phyloP scores from a whole-genome alignment of 2,888 invertebrate species.

The Amphipoea oculea region DNA sequence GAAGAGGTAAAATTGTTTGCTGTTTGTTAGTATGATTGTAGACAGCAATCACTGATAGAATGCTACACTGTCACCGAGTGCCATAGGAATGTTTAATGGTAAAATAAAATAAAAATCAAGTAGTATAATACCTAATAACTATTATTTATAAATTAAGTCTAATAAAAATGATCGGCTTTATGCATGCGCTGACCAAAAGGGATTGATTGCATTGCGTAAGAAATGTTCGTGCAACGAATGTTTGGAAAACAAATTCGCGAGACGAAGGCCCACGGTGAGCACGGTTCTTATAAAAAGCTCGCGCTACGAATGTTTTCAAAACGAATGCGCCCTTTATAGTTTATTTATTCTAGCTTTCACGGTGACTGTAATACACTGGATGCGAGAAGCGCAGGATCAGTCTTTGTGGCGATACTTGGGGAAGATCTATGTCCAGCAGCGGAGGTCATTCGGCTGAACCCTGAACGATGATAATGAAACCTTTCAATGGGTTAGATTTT shows the following conservation, averaged over 20 bases:
- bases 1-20: not conserved
- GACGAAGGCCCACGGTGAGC: not conserved
- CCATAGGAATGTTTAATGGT: not conserved
- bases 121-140: not conserved
- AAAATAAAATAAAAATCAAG: not conserved
- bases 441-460: not conserved
- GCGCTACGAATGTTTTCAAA: not conserved
- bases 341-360: not conserved
- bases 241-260: not conserved
- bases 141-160: not conserved
- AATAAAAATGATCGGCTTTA: not conserved
- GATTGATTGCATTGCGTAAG: not conserved
- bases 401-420: not conserved
- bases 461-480: too few species aligned
- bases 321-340: not conserved
- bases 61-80: not conserved
- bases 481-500: too few species aligned
- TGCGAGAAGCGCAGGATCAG: not conserved
- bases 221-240: not conserved
- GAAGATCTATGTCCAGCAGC: not conserved
- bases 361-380: not conserved
- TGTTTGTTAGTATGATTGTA: not conserved
- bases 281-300: not conserved
- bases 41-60: not conserved
- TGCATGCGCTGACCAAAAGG: not conserved